Conservation (phyloP, 1,140 invertebrate genomes). For the Drosophila tsacasi region DNA sequence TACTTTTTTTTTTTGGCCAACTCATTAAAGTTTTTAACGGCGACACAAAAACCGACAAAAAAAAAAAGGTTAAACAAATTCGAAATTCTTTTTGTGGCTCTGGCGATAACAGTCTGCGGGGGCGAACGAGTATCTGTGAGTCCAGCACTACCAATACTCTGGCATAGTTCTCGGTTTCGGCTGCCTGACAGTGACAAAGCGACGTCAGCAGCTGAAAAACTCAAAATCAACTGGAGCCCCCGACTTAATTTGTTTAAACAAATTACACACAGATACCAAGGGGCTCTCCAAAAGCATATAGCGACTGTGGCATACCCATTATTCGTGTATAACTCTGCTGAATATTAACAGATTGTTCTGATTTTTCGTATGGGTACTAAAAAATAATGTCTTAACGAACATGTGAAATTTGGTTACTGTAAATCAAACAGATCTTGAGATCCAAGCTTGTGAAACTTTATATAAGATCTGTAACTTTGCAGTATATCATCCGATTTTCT, state of each 20-base stretch:
- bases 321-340: background rate
- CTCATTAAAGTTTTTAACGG: conserved; percentile 58
- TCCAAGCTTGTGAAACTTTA: background rate
- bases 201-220: conserved; percentile 74
- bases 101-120: conserved; percentile 59
- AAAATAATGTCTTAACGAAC: background rate
- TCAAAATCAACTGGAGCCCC: conserved; percentile 38
- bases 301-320: conserved; percentile 3
- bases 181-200: conserved; percentile 75
- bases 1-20: conserved; percentile 63
- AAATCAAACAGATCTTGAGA: background rate
- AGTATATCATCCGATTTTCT: background rate
- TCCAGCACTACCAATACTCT: conserved; percentile 43
- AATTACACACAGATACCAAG: conserved; percentile 60
- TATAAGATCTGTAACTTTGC: background rate
- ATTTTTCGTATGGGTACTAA: background rate
- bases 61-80: conserved; percentile 76
- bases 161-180: conserved; percentile 11
- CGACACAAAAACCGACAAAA: conserved; percentile 31
- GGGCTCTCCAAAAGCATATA: background rate
- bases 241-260: conserved; percentile 83
- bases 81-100: conserved; percentile 59
- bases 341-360: too few relatives aligned
- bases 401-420: background rate
- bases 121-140: conserved; percentile 42